Evolutionary conservation across 1,140 invertebrate species (phyloP), one percentile per base, ranked within the genome.

Genomic region (Calliopsis andreniformis): DNA sequence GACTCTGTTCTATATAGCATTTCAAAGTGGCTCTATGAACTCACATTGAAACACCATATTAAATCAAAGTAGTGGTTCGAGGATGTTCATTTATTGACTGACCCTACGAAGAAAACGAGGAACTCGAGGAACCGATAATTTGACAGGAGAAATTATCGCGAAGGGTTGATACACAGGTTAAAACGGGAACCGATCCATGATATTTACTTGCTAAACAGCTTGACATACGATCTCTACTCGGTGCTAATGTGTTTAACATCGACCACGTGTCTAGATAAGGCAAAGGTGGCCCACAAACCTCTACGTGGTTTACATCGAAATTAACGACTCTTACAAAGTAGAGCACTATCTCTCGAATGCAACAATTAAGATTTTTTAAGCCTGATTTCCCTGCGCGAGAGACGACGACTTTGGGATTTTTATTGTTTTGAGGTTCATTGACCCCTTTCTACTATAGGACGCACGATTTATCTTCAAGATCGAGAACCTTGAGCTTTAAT

Each of bases 141-240:
- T 7, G 42, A 78, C 30, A 25, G 20, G 32, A 63, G 58, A 39
- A 10, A 66, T 78, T 62, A 79, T 53, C 62, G 51, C 20, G 55
- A 35, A 32, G 66, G 71, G 47, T 64, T 63, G 43, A 59, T 70
- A 73, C 67, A 59, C 78, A 35, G n/a, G 14, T 51, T 83, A 82
- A 86, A 87, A 86, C 85, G 84, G 84, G 83, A 87, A 86, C 62
- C 47, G 78, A 62, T 49, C 72, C 23, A 63, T 82, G 72, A 69
- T 82, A 78, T 86, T 86, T 84, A 62, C 56, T 49, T 67, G 79
- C 84, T 84, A 86, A 86, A 51, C 77, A 78, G 49, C 42, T 43
- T 79, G 63, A 71, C 76, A 78, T 78, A 82, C 79, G 67, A 70
- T 77, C 70, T 75, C 68, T 32, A n/a, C 55, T 12, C 47, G 16